These are phyloP conservation scores for Chrysina gloriosa DNA, from an alignment of 2,888 invertebrate genomes.

Conservation along the genomic window DNA sequence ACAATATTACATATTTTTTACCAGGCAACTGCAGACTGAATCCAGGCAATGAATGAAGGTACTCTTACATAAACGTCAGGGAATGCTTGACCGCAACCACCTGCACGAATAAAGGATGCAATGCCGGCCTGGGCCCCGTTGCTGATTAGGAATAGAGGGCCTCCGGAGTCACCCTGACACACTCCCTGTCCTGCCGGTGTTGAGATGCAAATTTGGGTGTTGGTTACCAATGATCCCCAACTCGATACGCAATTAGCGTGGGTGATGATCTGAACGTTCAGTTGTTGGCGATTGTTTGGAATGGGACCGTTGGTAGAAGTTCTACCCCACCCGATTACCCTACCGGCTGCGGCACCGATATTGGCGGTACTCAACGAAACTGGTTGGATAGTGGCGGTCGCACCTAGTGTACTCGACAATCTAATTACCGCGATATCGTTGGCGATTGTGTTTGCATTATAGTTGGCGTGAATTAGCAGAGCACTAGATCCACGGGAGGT, in stretches of 20 bases:
- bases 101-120: slow-evolving; percentile 67
- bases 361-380: neutral
- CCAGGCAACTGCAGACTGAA: too few relatives aligned
- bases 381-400: neutral
- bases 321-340: too few relatives aligned
- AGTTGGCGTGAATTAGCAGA: neutral
- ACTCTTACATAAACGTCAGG: slow-evolving; percentile 69
- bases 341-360: neutral
- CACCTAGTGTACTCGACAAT: neutral
- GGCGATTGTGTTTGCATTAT: neutral
- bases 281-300: slow-evolving; percentile 70
- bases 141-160: slow-evolving; percentile 64
- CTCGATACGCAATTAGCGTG: slow-evolving; percentile 66
- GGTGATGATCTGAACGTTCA: slow-evolving; percentile 66
- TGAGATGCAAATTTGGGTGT: slow-evolving; percentile 70
- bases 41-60: slow-evolving; percentile 64
- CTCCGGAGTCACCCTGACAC: slow-evolving; percentile 69
- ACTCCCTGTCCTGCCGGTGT: slow-evolving; percentile 72
- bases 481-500: neutral
- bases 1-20: neutral
- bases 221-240: slow-evolving; percentile 62
- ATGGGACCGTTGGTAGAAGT: slow-evolving; percentile 68
- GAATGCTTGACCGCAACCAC: slow-evolving; percentile 67
- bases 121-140: slow-evolving; percentile 64
- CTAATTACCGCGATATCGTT: neutral